Conservation (phyloP, 2,888 invertebrate species). For the Pomacea canaliculata region DNA sequence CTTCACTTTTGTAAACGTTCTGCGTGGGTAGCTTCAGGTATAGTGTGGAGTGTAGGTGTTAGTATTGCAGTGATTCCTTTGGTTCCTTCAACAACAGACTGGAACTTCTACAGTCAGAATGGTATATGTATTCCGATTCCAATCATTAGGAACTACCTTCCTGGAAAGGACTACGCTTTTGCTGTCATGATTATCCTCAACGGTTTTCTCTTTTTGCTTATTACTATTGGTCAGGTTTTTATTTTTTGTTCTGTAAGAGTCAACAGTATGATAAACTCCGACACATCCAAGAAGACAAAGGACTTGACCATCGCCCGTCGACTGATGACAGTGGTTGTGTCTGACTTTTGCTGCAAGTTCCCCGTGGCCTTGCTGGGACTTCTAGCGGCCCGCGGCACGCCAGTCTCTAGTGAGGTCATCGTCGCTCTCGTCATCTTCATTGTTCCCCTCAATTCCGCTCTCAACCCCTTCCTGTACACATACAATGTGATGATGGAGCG, state of each 20-base stretch:
- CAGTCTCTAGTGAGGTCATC: slow-evolving; percentile 1
- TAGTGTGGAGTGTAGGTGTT: background rate
- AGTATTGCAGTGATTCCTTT: background rate
- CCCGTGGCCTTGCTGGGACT: no score
- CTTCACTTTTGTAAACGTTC: background rate
- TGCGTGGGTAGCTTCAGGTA: background rate
- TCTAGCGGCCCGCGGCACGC: no score
- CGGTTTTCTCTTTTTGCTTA: background rate
- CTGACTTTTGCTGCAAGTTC: no score
- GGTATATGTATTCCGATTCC: background rate
- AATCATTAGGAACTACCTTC: background rate
- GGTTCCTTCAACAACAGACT: background rate
- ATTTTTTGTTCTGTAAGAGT: background rate
- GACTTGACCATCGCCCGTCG: slow-evolving; percentile 3
- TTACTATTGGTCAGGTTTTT: background rate
- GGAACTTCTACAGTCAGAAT: slow-evolving; percentile 2
- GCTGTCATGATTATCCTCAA: background rate
- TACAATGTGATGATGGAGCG: background rate
- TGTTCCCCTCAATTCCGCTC: background rate
- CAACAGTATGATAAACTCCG: background rate
- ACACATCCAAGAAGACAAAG: background rate
- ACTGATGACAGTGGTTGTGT: background rate
- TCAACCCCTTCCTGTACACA: background rate
- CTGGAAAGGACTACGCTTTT: background rate
- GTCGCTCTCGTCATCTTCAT: background rate